Percentiles rank a stretch among this genome's conserved stretches.
phyloP scores from a whole-genome alignment of 1,140 invertebrate species.

The Patella vulgata region DNA sequence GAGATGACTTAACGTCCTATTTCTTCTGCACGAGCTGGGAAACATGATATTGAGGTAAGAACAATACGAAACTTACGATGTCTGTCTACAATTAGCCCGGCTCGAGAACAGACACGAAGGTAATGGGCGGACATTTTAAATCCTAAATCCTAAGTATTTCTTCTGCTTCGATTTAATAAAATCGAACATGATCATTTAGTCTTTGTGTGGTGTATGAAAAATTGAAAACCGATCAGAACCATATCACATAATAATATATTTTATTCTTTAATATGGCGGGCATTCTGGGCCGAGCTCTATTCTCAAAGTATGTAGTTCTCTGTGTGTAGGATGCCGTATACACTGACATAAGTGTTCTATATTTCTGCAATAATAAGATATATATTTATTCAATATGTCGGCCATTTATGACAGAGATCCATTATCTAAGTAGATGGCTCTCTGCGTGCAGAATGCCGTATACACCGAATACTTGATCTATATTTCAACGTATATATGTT shows the following conservation, averaged over 20 bases:
- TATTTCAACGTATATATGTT: not conserved
- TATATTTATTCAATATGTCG: constrained; percentile 7
- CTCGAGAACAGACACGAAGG: no score
- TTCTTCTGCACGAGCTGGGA: not conserved
- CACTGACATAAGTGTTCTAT: not conserved
- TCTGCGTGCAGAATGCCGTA: constrained; percentile 1
- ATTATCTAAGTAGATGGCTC: constrained; percentile 1
- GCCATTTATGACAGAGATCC: no score
- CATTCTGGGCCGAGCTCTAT: no score
- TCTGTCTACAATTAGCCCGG: no score
- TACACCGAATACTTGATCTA: not conserved
- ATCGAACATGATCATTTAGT: not conserved
- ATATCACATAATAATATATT: no score
- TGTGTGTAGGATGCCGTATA: no score
- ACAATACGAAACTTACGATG: not conserved
- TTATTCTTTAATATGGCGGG: no score
- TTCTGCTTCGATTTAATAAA: not conserved
- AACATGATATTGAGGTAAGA: not conserved
- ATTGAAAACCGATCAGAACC: no score
- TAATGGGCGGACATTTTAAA: not conserved
- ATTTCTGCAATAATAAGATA: constrained; percentile 3
- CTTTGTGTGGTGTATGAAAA: no score
- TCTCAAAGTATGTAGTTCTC: no score
- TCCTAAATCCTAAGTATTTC: not conserved
- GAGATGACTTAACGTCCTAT: not conserved